These are phyloP conservation scores for Melanotaenia nigrans DNA, from an alignment of 2,797 vertebrate genomes.

Conservation along the genomic window DNA sequence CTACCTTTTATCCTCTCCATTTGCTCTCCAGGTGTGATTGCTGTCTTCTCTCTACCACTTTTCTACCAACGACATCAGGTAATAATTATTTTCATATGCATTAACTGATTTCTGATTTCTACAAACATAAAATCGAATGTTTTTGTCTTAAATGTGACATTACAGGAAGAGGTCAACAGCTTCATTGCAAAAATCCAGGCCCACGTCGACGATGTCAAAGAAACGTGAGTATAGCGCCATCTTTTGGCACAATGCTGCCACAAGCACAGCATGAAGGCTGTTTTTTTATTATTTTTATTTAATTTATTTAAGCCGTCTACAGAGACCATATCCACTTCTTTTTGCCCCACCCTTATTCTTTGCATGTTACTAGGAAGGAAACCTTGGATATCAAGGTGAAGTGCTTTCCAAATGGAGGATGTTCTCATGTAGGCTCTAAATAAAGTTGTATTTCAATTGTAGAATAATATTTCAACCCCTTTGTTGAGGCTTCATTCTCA, in stretches of 20 bases:
- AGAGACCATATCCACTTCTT: not conserved
- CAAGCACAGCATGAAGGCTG: not conserved
- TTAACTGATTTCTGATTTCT: not conserved
- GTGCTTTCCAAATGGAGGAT: not conserved
- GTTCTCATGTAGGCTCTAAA: not conserved
- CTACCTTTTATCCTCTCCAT: not conserved
- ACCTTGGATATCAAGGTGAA: not conserved
- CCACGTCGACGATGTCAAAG: constrained; percentile 84
- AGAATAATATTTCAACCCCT: not conserved
- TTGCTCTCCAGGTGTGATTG: constrained; percentile 85
- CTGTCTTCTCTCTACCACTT: constrained; percentile 91
- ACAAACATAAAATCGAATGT: not conserved
- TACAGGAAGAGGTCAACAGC: constrained; percentile 86
- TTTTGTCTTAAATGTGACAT: constrained; percentile 18
- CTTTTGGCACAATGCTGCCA: constrained; percentile 40
- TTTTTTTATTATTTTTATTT: not conserved
- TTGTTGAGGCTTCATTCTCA: not conserved
- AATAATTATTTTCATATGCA: constrained; percentile 9
- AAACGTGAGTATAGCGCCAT: constrained; percentile 86
- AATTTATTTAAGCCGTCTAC: not conserved
- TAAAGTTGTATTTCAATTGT: not conserved
- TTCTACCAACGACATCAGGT: constrained; percentile 92
- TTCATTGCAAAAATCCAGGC: constrained; percentile 82
- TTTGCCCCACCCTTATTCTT: not conserved
- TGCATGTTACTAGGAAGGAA: not conserved